Base-by-base conservation (phyloP, 2,888 invertebrate genomes). In the Polydrusus tereticollis region DNA sequence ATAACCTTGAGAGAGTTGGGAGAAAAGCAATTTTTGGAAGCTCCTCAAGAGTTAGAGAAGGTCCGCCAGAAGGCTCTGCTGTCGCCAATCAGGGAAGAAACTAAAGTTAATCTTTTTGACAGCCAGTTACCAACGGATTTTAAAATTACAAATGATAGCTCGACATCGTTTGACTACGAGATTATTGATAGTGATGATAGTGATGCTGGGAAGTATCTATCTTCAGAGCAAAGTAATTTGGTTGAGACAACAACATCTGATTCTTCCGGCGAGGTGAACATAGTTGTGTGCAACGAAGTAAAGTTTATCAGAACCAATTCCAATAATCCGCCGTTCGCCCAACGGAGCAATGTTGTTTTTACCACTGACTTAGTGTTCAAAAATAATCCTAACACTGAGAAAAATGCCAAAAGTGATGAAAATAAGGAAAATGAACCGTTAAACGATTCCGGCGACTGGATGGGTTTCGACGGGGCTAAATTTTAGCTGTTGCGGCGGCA, bases 401-500 rank as follows among this genome's bases (percentile, higher is more conserved):
- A 72, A 65, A 47, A 65, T 45, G 12, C 29, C 33, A n/a, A 18
- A 66, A 26, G 66, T 14, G 73, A 73, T 5, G 79, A 77, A 8
- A 73, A 78, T 74, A 79, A 79, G 58, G 80, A 79, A 69, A 79
- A 80, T 66, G 70, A 72, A 36, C 33, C 71, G 12, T 55, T 62
- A 23, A 69, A 77, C 57, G 65, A 77, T 72, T 75, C 78, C 50
- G 84, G 83, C 38, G 79, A 86, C 77, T 86, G 86, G 86, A 83
- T 84, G 84, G 85, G 85, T 55, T 85, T 78, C 72, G 83, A 84
- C 45, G 69, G 55, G 6, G 85, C 86, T 6, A 85, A 82, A 76
- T 86, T 86, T 82, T 86, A 78, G 80, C 55, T 43, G 41, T 69
- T 10, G 12, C 4, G 36, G n/a, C 36, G n/a, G n/a, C n/a, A 7